These are phyloP conservation scores for Ciconia maguari DNA, from an alignment of 2,113 vertebrate species.

Conservation along the genomic window DNA sequence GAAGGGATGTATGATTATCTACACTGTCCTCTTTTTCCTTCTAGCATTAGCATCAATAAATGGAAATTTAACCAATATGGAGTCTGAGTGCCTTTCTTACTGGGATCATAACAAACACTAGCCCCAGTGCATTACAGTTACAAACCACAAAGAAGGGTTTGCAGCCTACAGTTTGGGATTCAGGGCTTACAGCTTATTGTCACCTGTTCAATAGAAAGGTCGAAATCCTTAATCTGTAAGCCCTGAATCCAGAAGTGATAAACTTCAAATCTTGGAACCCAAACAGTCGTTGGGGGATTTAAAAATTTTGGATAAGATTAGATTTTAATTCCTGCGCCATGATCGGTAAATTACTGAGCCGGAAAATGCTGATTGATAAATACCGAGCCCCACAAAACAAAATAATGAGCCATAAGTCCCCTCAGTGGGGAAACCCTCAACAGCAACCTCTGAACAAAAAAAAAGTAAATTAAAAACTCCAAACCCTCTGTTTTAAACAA, in stretches of 20 bases:
- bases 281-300: not conserved
- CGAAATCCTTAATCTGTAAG: not conserved
- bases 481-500: not conserved
- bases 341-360: not conserved
- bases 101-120: not conserved
- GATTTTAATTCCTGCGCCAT: not conserved
- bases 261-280: not conserved
- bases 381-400: not conserved
- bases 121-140: not conserved
- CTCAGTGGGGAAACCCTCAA: not conserved
- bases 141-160: not conserved
- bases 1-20: not conserved
- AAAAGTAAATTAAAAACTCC: not conserved
- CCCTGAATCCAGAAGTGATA: not conserved
- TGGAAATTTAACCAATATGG: not conserved
- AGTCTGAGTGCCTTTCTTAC: not conserved
- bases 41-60: not conserved
- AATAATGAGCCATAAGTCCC: not conserved
- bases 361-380: not conserved
- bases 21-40: not conserved
- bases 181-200: not conserved
- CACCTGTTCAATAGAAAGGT: not conserved
- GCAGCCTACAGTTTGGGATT: not conserved
- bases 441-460: not conserved
- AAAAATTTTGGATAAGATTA: not conserved